phyloP scores from a whole-genome alignment of 2,888 invertebrate species.

The Drosophila kambysellisi region DNA sequence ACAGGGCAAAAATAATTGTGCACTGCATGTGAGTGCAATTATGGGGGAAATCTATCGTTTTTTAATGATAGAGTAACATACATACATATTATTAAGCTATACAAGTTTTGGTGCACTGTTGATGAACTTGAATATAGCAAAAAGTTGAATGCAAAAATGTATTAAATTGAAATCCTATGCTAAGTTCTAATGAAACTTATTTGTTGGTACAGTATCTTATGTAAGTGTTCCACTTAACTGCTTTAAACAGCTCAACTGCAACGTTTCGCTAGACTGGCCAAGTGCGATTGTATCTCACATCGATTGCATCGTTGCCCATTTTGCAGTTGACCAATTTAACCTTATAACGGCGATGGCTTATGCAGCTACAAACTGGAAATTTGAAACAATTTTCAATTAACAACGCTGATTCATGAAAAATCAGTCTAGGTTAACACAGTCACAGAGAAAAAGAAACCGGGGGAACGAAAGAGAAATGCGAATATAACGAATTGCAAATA shows the following conservation, averaged over 20 bases:
- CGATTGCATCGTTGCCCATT: conserved; percentile 25
- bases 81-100: background rate
- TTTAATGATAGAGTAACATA: background rate
- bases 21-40: conserved; percentile 3
- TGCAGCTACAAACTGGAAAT: conserved; percentile 67
- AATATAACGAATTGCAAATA: conserved; percentile 40
- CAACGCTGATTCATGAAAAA: conserved; percentile 62
- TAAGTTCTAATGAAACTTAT: background rate
- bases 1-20: background rate
- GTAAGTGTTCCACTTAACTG: background rate
- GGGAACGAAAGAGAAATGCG: conserved; percentile 22
- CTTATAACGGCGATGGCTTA: conserved; percentile 41
- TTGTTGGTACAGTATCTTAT: background rate
- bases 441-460: conserved; percentile 1
- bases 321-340: conserved; percentile 33
- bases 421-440: conserved; percentile 2
- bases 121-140: background rate
- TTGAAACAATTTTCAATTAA: conserved; percentile 73
- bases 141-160: background rate
- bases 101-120: background rate
- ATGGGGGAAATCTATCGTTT: background rate
- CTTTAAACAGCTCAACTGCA: background rate
- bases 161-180: background rate
- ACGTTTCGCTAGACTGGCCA: conserved; percentile 37
- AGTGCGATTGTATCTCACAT: conserved; percentile 41